Conservation (phyloP, 2,113 vertebrate species). For the Lampris incognitus region DNA sequence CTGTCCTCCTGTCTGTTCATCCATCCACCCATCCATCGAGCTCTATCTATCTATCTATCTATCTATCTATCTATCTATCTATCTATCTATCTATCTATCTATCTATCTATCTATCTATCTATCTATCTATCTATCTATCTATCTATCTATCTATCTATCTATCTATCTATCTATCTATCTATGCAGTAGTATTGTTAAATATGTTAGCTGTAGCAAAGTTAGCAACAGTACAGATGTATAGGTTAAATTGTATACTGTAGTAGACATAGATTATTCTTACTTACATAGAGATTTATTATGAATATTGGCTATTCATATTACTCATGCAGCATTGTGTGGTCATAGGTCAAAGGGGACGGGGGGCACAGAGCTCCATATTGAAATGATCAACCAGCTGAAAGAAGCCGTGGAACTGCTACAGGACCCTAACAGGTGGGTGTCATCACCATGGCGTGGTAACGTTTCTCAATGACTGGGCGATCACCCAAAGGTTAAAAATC, state of each 20-base stretch:
- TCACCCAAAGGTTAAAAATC: no score
- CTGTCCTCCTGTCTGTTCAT: no score
- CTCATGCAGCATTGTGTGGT: conserved; percentile 23
- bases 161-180: neutral
- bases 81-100: neutral
- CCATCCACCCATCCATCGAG: no score
- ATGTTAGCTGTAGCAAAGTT: neutral
- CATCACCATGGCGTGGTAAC: no score
- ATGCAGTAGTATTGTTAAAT: neutral
- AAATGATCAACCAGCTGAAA: conserved; percentile 90
- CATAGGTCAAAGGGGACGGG: conserved; percentile 83
- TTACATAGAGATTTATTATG: no score
- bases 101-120: conserved; percentile 3
- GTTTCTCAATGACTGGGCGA: no score
- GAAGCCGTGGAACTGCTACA: conserved; percentile 91
- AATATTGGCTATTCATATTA: no score
- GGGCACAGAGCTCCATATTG: conserved; percentile 79
- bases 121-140: neutral
- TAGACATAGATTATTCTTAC: no score
- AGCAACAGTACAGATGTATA: neutral
- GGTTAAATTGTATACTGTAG: neutral
- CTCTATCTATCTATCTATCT: no score
- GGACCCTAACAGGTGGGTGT: conserved; percentile 85
- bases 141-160: neutral
- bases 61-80: neutral